Evolutionary conservation across 1,140 invertebrate species (phyloP), one percentile per base, ranked within the genome.

Genomic region (Ectropis grisescens): DNA sequence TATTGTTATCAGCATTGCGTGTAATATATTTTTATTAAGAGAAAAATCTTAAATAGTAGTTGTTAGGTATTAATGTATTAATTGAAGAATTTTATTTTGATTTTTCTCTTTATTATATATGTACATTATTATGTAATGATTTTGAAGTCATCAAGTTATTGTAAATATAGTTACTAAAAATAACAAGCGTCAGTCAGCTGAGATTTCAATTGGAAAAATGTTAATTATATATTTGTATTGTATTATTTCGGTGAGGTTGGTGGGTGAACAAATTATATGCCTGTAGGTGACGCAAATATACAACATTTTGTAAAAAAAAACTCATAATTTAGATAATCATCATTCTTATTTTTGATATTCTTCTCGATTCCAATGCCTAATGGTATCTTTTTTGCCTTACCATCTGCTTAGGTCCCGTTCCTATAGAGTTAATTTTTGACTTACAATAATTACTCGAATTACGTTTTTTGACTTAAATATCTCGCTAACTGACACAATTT

Each of bases 21-120:
- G 71, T 79, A 79, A 74, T 71, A 79, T 79, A 79, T 75, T 76
- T 60, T 79, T 79, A 75, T 75, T 75, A 74, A 74, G 67, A 74
- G 55, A 39, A 70, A 75, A 75, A 58, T 76, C 74, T 79, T 79
- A 75, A 74, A 72, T 69, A 66, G 59, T 76, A 74, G 70, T 66
- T 67, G 55, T 76, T 79, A 79, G 71, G 48, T 55, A 75, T 70
- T 79, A 75, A 75, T 76, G 70, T 71, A 75, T 75, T 74, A 66
- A 75, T 75, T 75, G 70, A 71, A 72, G 68, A 74, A 68, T 64
- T 74, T 76, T 76, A 74, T 79, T 79, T 75, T 68, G 62, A 79
- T 76, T 76, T 79, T 64, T 69, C 65, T 72, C 66, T 74, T 71
- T 72, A 66, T 71, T 61, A 67, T 59, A 55, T 71, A 71, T 75